Conservation (phyloP, 2,113 vertebrate species). For the Proteles cristata region DNA sequence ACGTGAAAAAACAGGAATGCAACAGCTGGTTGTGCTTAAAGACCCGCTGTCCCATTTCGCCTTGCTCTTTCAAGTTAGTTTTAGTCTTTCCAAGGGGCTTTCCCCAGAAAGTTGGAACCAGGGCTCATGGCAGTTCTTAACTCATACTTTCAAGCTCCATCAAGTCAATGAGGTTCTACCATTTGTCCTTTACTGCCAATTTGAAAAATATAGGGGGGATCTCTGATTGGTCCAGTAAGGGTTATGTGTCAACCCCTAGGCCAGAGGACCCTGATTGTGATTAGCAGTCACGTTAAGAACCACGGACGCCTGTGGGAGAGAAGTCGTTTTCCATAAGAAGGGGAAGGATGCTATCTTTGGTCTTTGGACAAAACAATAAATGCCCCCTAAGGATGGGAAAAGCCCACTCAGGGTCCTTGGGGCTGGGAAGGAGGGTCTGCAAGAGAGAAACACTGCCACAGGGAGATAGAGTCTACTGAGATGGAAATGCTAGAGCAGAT, state of each 20-base stretch:
- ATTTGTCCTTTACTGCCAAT: neutral
- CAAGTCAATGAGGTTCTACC: neutral
- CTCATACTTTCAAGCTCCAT: neutral
- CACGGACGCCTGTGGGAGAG: neutral
- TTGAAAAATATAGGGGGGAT: neutral
- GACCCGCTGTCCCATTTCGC: neutral
- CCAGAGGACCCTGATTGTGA: neutral
- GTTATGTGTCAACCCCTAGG: neutral
- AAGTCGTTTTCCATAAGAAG: neutral
- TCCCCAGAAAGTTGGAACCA: neutral
- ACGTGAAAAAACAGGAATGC: neutral
- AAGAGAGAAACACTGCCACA: slow-evolving; percentile 1
- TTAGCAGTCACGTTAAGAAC: neutral
- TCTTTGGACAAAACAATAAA: neutral
- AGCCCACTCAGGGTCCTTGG: neutral
- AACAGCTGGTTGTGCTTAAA: neutral
- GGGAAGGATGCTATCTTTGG: neutral
- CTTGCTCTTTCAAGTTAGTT: neutral
- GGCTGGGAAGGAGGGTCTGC: neutral
- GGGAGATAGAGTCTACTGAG: neutral
- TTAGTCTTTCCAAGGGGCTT: neutral
- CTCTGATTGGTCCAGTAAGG: neutral
- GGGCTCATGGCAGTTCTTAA: neutral
- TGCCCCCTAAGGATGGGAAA: neutral
- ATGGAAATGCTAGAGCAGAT: neutral